Percentiles rank a stretch among this genome's conserved stretches.
These are phyloP conservation scores for Phyto melanocephala DNA, from an alignment of 2,888 invertebrate genomes.

Conservation along the genomic window DNA sequence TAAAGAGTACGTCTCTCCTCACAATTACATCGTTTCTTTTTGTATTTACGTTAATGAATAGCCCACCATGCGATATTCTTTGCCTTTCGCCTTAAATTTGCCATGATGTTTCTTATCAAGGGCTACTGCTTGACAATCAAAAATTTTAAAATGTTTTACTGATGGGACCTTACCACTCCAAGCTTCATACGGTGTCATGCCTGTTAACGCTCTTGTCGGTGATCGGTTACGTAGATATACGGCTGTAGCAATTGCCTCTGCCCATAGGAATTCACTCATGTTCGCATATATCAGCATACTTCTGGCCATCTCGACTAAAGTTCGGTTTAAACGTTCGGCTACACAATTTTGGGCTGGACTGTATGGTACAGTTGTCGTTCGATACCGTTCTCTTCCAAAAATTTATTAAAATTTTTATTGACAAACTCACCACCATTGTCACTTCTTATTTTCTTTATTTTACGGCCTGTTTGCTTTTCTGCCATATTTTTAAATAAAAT, in stretches of 20 bases:
- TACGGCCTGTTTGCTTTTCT: neutral
- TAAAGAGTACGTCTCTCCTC: neutral
- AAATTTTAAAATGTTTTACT: neutral
- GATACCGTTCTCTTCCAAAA: neutral
- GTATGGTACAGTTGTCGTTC: slow-evolving; percentile 57
- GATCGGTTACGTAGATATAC: neutral
- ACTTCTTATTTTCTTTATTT: neutral
- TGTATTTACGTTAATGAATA: neutral
- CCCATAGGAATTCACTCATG: neutral
- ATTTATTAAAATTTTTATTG: neutral
- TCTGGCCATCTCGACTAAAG: neutral
- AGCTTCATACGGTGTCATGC: neutral
- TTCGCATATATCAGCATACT: slow-evolving; percentile 8
- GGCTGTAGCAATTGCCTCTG: slow-evolving; percentile 5
- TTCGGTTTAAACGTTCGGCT: neutral
- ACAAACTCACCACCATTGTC: neutral
- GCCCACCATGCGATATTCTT: neutral
- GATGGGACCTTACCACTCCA: neutral
- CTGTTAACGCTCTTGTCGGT: neutral
- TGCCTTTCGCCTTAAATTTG: neutral
- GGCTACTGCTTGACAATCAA: neutral
- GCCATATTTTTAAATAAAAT: neutral
- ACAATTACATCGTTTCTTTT: neutral
- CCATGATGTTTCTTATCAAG: no score
- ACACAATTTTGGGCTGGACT: neutral